Conservation (phyloP, 2,113 vertebrate genomes). For the Morone chrysops region DNA sequence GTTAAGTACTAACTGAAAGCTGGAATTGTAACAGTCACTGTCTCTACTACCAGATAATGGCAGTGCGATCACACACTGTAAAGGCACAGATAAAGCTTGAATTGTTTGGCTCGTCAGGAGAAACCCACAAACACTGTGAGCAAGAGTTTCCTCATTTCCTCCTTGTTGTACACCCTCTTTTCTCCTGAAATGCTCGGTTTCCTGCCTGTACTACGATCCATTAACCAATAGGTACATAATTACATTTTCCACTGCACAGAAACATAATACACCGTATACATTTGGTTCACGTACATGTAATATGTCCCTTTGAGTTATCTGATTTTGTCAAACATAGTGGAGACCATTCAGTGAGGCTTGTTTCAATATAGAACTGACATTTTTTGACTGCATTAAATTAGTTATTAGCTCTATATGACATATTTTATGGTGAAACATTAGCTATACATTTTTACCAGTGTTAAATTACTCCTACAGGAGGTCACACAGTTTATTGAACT, state of each 20-base stretch:
- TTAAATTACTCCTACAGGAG: background rate
- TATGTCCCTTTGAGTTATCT: conserved; percentile 36
- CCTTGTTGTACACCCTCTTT: background rate
- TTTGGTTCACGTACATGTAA: conserved; percentile 8
- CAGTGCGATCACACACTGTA: conserved; percentile 21
- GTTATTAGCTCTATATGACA: conserved; percentile 13
- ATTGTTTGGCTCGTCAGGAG: conserved; percentile 32
- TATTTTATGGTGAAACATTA: conserved; percentile 16
- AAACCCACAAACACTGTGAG: conserved; percentile 35
- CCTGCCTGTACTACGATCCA: conserved; percentile 17
- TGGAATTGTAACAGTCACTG: conserved; percentile 45
- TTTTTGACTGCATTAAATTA: conserved; percentile 17
- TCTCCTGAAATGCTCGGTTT: conserved; percentile 20
- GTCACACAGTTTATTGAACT: too few relatives aligned
- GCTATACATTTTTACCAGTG: background rate
- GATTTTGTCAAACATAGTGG: conserved; percentile 20
- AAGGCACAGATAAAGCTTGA: conserved; percentile 24
- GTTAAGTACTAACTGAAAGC: conserved; percentile 34
- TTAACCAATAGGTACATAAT: conserved; percentile 48
- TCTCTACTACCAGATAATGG: conserved; percentile 41
- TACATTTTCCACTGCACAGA: conserved; percentile 37
- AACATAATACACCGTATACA: conserved; percentile 41
- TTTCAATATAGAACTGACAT: conserved; percentile 20
- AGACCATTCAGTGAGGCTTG: conserved; percentile 5
- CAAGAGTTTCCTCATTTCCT: background rate